phyloP scores from a whole-genome alignment of 2,888 invertebrate genomes.

The Oegoconia quadripuncta region DNA sequence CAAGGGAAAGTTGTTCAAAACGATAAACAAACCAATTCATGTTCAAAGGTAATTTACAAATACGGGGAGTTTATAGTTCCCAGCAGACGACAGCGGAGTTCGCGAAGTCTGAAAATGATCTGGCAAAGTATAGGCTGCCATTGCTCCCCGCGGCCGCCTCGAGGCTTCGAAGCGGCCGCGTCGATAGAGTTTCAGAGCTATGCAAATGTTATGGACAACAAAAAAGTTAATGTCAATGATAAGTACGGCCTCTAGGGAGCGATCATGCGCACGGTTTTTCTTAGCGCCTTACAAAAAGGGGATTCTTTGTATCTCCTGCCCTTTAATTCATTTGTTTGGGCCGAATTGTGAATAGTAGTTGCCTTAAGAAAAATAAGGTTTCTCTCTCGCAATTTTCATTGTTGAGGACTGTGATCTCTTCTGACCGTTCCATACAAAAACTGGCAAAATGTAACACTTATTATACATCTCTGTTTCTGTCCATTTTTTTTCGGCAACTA shows the following conservation, averaged over 20 bases:
- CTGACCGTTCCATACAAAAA: no score
- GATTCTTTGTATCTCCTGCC: no score
- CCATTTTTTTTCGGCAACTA: no score
- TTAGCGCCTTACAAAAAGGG: constrained; percentile 32
- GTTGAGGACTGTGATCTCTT: no score
- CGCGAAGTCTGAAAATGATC: constrained; percentile 73
- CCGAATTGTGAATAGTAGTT: no score
- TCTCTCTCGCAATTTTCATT: no score
- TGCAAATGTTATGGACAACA: constrained; percentile 80
- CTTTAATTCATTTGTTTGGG: no score
- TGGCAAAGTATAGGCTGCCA: constrained; percentile 67
- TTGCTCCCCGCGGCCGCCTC: constrained; percentile 44
- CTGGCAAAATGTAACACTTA: no score
- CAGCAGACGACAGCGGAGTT: constrained; percentile 49
- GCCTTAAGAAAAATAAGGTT: no score
- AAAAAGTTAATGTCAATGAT: constrained; percentile 78
- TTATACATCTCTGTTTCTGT: no score
- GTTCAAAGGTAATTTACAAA: constrained; percentile 56
- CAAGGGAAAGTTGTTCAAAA: constrained; percentile 18
- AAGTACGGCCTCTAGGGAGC: constrained; percentile 67
- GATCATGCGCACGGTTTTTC: constrained; percentile 52
- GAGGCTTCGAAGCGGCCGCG: constrained; percentile 57
- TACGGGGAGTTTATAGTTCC: constrained; percentile 53
- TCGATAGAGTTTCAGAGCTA: constrained; percentile 70
- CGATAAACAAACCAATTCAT: constrained; percentile 23